Conservation (phyloP, 2,888 invertebrate genomes). For the Gnatocerus cornutus region DNA sequence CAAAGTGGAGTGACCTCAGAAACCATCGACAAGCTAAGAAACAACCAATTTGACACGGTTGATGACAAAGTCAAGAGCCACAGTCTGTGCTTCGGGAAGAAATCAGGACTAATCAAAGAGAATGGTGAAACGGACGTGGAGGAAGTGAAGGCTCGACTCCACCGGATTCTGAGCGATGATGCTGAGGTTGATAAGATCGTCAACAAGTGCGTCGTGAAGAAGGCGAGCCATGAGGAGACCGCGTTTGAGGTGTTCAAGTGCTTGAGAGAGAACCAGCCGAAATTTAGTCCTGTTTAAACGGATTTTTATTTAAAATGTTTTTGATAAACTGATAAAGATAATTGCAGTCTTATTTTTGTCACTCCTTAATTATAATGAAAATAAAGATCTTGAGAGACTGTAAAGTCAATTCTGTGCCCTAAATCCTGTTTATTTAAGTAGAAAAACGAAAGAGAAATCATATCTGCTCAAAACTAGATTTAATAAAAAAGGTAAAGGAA, state of each 20-base stretch:
- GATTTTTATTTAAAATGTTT: no score
- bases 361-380: no score
- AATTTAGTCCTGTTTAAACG: slow-evolving; percentile 1
- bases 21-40: slow-evolving; percentile 38
- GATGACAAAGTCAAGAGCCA: slow-evolving; percentile 58
- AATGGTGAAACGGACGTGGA: slow-evolving; percentile 3
- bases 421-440: no score
- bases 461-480: no score
- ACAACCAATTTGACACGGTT: slow-evolving; percentile 57
- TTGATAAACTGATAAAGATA: no score
- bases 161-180: neutral
- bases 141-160: neutral
- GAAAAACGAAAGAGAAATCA: no score
- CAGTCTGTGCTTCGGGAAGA: slow-evolving; percentile 36
- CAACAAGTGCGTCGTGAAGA: slow-evolving; percentile 34
- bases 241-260: slow-evolving; percentile 3
- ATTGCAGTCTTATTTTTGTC: no score
- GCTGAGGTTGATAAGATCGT: slow-evolving; percentile 32
- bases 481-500: no score
- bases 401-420: no score
- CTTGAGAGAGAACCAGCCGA: neutral
- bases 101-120: slow-evolving; percentile 3
- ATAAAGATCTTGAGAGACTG: no score
- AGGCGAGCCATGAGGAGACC: slow-evolving; percentile 30
- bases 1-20: slow-evolving; percentile 16